Base-by-base conservation (phyloP, 2,113 vertebrate genomes). In the Indri indri region DNA sequence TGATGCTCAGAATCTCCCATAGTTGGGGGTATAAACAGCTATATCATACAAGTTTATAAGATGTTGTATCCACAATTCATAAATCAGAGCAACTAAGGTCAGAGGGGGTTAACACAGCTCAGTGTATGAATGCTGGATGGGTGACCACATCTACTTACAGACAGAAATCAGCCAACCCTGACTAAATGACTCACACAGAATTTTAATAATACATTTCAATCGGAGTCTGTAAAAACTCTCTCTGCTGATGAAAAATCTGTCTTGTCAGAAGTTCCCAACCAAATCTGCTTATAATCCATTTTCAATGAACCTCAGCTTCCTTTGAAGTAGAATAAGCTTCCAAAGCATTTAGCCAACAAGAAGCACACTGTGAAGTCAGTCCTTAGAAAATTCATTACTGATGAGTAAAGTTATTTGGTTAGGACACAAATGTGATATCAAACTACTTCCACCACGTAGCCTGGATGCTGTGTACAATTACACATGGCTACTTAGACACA, bases 231-330 rank as follows among this genome's bases (percentile, higher is more conserved):
- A 63, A 89, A 89, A 94, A 52, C 65, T 92, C 81, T 52, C 71
- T 88, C 77, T 90, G 50, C 57, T 37, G 76, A 95, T 97, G 87
- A 95, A 96, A 93, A 93, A 93, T 96, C 45, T 89, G 68, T 86
- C 91, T 80, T 91, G 86, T 95, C 91, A 91, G 52, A 97, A 93
- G 76, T 90, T 96, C 88, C 65, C 84, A 95, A 80, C 68, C 90
- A 94, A 97, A 94, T 94, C 70, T 97, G 92, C 88, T 96, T 97
- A 96, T 79, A 86, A 97, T 91, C 73, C 87, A 77, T 97, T 92
- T 97, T 96, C 96, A 93, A 59, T 74, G 92, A 94, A 77, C 80
- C 88, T 63, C 32, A 79, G 90, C 80, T 90, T 91, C 92, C 87
- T 96, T 83, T 98, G 95, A 97, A 96, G 93, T 92, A 52, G 65